These are phyloP conservation scores for Carcharodon carcharias DNA, from an alignment of 2,797 vertebrate species.

Conservation along the genomic window DNA sequence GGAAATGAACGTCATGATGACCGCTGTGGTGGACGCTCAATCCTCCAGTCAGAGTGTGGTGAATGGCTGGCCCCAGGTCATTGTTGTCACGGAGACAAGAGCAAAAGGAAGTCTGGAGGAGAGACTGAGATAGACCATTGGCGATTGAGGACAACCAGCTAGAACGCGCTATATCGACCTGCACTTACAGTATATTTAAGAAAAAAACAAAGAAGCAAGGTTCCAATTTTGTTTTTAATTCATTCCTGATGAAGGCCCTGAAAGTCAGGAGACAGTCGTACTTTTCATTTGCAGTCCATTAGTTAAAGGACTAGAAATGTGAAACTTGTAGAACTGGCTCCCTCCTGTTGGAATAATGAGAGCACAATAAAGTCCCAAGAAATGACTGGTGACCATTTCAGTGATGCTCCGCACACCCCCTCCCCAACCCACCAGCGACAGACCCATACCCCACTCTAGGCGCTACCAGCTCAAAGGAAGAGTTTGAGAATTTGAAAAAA, in stretches of 20 bases:
- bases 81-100: neutral
- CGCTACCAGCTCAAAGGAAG: neutral
- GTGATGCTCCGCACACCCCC: too few relatives aligned
- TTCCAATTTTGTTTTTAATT: neutral
- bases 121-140: neutral
- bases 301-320: too few relatives aligned
- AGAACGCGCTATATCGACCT: neutral
- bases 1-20: accelerated
- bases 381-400: too few relatives aligned
- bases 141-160: neutral
- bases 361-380: too few relatives aligned
- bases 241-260: too few relatives aligned
- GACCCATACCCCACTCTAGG: too few relatives aligned
- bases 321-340: too few relatives aligned
- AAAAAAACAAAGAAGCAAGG: neutral
- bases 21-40: neutral
- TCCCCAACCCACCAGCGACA: too few relatives aligned
- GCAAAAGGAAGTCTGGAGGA: neutral
- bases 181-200: neutral
- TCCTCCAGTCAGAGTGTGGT: neutral
- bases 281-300: too few relatives aligned
- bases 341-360: too few relatives aligned
- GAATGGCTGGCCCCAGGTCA: neutral
- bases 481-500: neutral
- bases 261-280: too few relatives aligned